Evolutionary conservation across 2,113 vertebrate genomes (phyloP).

Genomic region (Cervus canadensis): DNA sequence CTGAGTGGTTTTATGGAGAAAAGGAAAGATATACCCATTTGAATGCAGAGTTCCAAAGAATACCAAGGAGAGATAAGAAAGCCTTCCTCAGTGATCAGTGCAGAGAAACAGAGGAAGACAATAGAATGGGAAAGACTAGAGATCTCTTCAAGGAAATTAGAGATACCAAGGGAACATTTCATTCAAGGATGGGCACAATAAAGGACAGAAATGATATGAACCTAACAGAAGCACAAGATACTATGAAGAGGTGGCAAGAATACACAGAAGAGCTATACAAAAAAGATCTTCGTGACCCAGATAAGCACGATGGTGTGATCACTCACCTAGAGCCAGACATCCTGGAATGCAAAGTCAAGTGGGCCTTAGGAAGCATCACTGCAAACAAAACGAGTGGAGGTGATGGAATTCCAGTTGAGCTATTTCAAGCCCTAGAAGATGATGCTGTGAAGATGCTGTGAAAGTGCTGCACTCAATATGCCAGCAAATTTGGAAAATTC

Average conservation of each 20-base stretch:
- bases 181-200: not conserved
- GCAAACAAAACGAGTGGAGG: not conserved
- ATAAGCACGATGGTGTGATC: not conserved
- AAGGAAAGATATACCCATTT: not conserved
- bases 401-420: not conserved
- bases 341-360: not conserved
- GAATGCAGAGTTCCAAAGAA: not conserved
- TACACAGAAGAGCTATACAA: not conserved
- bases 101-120: not conserved
- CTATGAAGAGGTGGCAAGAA: not conserved
- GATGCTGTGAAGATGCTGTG: not conserved
- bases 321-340: not conserved
- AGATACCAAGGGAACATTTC: not conserved
- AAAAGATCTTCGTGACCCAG: not conserved
- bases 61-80: not conserved
- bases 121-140: not conserved
- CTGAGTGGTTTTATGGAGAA: slow-evolving; percentile 14
- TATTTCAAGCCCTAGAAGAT: not conserved
- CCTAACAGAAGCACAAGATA: not conserved
- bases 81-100: not conserved
- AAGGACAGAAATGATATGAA: not conserved
- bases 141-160: not conserved
- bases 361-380: not conserved
- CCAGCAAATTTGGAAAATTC: not conserved
- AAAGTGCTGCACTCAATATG: not conserved